Base-by-base conservation (phyloP, 2,888 invertebrate species). In the Prosopocoilus inquinatus region DNA sequence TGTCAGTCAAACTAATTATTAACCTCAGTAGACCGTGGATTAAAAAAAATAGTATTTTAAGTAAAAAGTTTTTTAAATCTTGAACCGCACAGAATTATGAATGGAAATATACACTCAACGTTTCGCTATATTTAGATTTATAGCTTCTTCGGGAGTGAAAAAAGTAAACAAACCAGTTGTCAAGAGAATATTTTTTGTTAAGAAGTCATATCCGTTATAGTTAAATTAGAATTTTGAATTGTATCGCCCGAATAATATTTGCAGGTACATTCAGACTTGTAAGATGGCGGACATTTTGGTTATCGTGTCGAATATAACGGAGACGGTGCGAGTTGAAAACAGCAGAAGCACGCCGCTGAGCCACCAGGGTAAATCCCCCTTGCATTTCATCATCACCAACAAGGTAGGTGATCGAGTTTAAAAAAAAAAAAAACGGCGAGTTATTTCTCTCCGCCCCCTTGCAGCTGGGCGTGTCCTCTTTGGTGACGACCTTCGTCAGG, bases 381-480 rank as follows among this genome's bases (percentile, higher is more conserved):
- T 78, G 12, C 71, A 74, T 61, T 82, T 81, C 60, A 79, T 81
- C 33, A 68, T 82, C 28, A 65, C 76, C 43, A 81, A 82, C 65
- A 81, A 81, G 78, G 82, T 82, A 70, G 68, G 43, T 46, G 16
- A 7, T 28, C 7, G 20, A 7, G 20, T 28, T 28, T 5, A 5
- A 28, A 28, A 2, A 28, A 28, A 8, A n/a, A 12, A 20, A 11
- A 16, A 51, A 20, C n/a, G n/a, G 5, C 20, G 20, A 3, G 20
- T 28, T 3, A 28, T 41, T 36, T 36, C 12, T 34, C 15, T 45
- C 36, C 20, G n/a, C 5, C 20, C 20, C 20, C n/a, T 46, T 46
- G 2, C 68, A 84, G 83, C 82, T 84, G 66, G 83, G 84, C 13
- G 77, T 83, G 33, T 83, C 84, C 3, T 80, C 82, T 15, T 67